These are phyloP conservation scores for Thymallus thymallus DNA, from an alignment of 2,113 vertebrate genomes.

Conservation along the genomic window DNA sequence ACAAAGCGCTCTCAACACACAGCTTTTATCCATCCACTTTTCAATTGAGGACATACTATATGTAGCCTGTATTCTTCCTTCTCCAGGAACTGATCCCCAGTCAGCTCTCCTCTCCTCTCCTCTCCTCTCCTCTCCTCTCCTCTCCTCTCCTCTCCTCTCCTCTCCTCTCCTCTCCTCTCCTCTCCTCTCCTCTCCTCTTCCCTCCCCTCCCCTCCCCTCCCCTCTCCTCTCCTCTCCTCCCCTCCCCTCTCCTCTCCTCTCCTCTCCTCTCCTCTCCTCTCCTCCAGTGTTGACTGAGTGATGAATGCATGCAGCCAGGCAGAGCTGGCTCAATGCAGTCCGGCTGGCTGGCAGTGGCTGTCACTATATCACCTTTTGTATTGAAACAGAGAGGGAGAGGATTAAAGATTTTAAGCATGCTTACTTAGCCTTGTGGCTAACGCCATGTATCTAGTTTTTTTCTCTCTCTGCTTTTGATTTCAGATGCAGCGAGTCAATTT, in stretches of 20 bases:
- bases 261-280: neutral
- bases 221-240: too few relatives aligned
- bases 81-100: neutral
- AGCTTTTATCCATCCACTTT: too few relatives aligned
- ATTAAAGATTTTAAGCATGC: conserved; percentile 75
- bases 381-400: conserved; percentile 68
- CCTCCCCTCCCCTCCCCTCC: too few relatives aligned
- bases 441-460: conserved; percentile 61
- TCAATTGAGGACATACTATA: too few relatives aligned
- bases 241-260: too few relatives aligned
- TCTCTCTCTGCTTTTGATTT: conserved; percentile 70
- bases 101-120: too few relatives aligned
- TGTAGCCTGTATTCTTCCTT: too few relatives aligned
- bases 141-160: neutral
- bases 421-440: conserved; percentile 72
- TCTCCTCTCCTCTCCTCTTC: too few relatives aligned
- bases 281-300: conserved; percentile 51
- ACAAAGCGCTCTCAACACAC: too few relatives aligned
- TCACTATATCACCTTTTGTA: conserved; percentile 67
- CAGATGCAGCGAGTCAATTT: conserved; percentile 93
- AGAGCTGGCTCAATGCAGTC: conserved; percentile 70
- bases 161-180: too few relatives aligned
- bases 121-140: neutral
- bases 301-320: conserved; percentile 69
- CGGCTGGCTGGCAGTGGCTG: conserved; percentile 63